Conservation (phyloP, 2,113 vertebrate genomes). For the Arothron firmamentum region DNA sequence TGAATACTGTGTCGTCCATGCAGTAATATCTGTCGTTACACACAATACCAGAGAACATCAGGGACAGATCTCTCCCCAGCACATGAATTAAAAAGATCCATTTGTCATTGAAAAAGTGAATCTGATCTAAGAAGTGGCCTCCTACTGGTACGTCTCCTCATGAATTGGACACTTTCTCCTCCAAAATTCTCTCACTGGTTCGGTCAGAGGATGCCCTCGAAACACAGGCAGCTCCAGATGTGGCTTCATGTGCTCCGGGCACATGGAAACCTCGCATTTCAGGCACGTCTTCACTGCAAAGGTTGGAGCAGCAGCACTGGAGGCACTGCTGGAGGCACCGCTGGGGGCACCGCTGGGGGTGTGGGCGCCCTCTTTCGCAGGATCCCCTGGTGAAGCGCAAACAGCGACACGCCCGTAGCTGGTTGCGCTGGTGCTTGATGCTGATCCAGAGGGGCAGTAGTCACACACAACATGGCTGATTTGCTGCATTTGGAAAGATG, state of each 20-base stretch:
- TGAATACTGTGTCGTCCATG: slow-evolving; percentile 62
- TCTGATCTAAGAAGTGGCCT: too few species aligned
- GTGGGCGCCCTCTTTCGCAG: neutral
- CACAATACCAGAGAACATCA: neutral
- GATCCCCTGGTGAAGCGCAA: neutral
- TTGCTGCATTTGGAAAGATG: neutral
- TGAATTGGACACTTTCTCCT: slow-evolving; percentile 71
- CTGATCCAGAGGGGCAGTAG: slow-evolving; percentile 55
- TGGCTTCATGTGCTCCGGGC: slow-evolving; percentile 67
- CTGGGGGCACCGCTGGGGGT: rapidly evolving
- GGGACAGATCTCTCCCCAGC: too few species aligned
- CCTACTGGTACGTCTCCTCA: slow-evolving; percentile 67
- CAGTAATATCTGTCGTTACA: slow-evolving; percentile 67
- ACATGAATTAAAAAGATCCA: neutral
- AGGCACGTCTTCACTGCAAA: slow-evolving; percentile 74
- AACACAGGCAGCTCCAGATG: slow-evolving; percentile 74
- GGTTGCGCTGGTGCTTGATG: rapidly evolving
- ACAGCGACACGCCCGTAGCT: neutral
- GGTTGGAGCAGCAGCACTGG: rapidly evolving
- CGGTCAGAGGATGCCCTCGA: slow-evolving; percentile 67
- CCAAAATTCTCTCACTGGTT: slow-evolving; percentile 66
- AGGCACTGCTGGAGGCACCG: rapidly evolving
- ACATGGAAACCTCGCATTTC: slow-evolving; percentile 79
- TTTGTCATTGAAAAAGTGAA: neutral
- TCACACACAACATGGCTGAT: slow-evolving; percentile 57